Conservation (phyloP, 2,888 invertebrate species). For the Artemia sinica region DNA sequence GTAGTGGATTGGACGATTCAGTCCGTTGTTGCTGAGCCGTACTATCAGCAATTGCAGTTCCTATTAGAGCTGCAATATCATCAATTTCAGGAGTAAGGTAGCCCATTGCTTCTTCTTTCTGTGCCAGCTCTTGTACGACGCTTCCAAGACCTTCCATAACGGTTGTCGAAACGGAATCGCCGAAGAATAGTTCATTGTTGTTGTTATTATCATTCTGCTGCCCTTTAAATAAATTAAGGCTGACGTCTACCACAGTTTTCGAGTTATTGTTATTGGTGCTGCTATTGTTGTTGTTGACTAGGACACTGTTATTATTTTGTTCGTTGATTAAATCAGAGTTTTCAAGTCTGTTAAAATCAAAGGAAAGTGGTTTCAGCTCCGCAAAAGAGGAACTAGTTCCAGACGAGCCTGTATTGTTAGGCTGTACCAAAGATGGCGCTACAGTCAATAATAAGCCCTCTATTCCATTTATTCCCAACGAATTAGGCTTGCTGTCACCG, state of each 20-base stretch:
- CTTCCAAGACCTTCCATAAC: conserved; percentile 20
- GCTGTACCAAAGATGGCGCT: conserved; percentile 5
- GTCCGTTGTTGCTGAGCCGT: conserved; percentile 41
- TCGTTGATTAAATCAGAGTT: conserved; percentile 13
- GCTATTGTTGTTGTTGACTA: conserved; percentile 22
- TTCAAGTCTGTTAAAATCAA: conserved; percentile 47
- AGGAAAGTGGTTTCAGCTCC: conserved; percentile 66
- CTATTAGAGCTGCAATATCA: conserved; percentile 33
- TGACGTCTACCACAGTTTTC: conserved; percentile 23
- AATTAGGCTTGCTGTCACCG: conserved; percentile 30
- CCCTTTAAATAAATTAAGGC: conserved; percentile 36
- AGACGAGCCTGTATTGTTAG: conserved; percentile 7
- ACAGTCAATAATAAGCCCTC: conserved; percentile 30
- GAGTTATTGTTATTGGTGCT: conserved; percentile 21
- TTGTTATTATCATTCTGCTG: conserved; percentile 35
- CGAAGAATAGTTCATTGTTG: conserved; percentile 42
- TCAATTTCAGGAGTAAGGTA: conserved; percentile 30
- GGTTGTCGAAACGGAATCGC: conserved; percentile 28
- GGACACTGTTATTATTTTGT: conserved; percentile 19
- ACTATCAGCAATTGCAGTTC: conserved; percentile 72
- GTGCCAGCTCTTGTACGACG: conserved; percentile 24
- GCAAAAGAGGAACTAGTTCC: conserved; percentile 48
- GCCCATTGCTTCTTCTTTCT: conserved; percentile 36
- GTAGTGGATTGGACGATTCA: conserved; percentile 22
- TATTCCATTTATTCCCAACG: conserved; percentile 35